These are phyloP conservation scores for Lacerta agilis DNA, from an alignment of 2,797 vertebrate species.

Conservation along the genomic window DNA sequence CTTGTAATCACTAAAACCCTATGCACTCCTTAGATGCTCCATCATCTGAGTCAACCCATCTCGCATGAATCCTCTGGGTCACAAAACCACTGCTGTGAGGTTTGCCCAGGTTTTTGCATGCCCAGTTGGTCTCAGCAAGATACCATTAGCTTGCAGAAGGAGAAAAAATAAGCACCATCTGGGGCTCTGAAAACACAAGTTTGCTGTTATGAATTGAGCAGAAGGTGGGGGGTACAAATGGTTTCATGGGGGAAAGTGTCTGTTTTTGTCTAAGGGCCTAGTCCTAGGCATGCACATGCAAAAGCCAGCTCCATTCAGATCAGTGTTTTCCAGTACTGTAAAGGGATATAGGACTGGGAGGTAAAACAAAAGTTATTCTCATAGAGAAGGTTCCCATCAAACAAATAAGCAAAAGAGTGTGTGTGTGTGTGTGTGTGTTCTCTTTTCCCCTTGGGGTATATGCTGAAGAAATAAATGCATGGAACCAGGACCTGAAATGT, in stretches of 20 bases:
- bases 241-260: conserved; percentile 58
- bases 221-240: conserved; percentile 69
- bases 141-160: conserved; percentile 81
- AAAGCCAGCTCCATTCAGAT: background rate
- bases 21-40: conserved; percentile 59
- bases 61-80: conserved; percentile 68
- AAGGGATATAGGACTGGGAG: background rate
- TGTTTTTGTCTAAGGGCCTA: conserved; percentile 7
- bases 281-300: background rate
- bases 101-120: conserved; percentile 86
- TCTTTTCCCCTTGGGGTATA: background rate
- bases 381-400: conserved; percentile 57
- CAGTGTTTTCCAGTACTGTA: background rate
- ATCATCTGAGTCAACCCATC: conserved; percentile 52
- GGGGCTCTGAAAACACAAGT: conserved; percentile 76
- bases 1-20: conserved; percentile 67
- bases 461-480: conserved; percentile 6
- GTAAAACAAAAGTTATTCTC: conserved; percentile 8
- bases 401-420: conserved; percentile 1
- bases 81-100: conserved; percentile 74
- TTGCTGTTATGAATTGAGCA: conserved; percentile 71
- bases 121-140: conserved; percentile 89
- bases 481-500: background rate
- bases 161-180: conserved; percentile 74
- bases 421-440: too few species aligned